Conservation (phyloP, 2,113 vertebrate genomes). For the Casuarius casuarius region DNA sequence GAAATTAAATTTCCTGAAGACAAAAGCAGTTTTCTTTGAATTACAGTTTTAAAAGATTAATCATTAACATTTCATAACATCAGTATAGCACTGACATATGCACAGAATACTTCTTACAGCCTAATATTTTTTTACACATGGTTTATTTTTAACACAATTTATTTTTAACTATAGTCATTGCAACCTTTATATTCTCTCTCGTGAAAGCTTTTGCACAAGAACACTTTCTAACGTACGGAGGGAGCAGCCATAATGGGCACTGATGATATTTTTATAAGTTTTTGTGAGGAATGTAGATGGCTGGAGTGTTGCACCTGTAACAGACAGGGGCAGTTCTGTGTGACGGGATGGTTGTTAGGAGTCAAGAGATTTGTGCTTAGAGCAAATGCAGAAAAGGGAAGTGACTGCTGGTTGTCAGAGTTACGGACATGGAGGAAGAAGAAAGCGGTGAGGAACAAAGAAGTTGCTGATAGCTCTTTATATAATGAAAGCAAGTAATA, state of each 20-base stretch:
- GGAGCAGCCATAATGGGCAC: rapidly evolving
- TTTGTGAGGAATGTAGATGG: neutral
- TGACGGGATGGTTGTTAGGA: neutral
- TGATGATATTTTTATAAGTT: neutral
- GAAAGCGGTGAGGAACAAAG: neutral
- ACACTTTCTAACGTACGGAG: neutral
- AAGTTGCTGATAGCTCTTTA: neutral
- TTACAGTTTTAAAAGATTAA: neutral
- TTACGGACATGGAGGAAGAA: neutral
- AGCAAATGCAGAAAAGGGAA: neutral
- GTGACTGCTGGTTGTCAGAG: neutral
- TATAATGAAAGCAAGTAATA: neutral
- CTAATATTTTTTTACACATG: neutral
- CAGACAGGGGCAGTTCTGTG: neutral
- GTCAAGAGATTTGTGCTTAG: neutral
- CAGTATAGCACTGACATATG: neutral
- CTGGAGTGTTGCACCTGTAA: neutral
- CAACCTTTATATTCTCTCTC: neutral
- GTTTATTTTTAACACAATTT: neutral
- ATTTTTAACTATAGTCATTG: neutral
- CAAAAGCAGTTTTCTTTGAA: neutral
- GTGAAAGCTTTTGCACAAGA: neutral
- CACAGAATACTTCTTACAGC: neutral
- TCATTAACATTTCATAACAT: neutral
- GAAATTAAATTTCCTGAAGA: neutral